phyloP scores from a whole-genome alignment of 2,797 vertebrate genomes.

The Darevskia mixta region DNA sequence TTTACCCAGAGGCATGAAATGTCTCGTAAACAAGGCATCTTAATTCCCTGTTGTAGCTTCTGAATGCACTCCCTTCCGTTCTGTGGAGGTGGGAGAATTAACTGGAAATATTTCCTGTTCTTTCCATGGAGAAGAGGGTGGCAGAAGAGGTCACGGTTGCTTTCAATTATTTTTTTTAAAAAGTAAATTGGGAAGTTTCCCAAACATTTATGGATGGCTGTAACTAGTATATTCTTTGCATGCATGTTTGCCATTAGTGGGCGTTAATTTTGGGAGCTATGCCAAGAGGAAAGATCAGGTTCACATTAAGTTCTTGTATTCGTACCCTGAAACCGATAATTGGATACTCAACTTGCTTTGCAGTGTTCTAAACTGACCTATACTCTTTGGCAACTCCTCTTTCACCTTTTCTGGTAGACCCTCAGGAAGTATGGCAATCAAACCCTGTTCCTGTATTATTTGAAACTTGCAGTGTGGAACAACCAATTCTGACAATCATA shows the following conservation, averaged over 20 bases:
- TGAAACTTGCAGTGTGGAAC: conserved; percentile 58
- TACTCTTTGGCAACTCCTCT: conserved; percentile 57
- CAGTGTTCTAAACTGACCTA: conserved; percentile 34
- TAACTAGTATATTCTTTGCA: conserved; percentile 26
- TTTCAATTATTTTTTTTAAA: conserved; percentile 27
- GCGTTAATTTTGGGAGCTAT: conserved; percentile 61
- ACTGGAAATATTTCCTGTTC: conserved; percentile 25
- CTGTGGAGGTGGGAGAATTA: conserved; percentile 28
- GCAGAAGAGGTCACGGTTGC: conserved; percentile 24
- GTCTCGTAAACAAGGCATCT: neutral
- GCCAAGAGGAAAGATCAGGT: conserved; percentile 63
- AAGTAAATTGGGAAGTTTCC: conserved; percentile 38
- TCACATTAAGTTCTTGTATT: conserved; percentile 46
- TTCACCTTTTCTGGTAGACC: conserved; percentile 68
- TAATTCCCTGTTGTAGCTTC: neutral
- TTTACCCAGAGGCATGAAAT: neutral
- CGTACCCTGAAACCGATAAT: conserved; percentile 55
- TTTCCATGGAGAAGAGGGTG: neutral
- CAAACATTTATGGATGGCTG: conserved; percentile 31
- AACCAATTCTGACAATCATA: conserved; percentile 66
- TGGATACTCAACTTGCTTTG: conserved; percentile 49
- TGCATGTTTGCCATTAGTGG: conserved; percentile 53
- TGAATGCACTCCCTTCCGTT: neutral
- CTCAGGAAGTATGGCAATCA: conserved; percentile 67
- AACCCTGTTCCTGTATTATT: conserved; percentile 70